Base-by-base conservation (phyloP, 2,888 invertebrate species). In the Bugula neritina region DNA sequence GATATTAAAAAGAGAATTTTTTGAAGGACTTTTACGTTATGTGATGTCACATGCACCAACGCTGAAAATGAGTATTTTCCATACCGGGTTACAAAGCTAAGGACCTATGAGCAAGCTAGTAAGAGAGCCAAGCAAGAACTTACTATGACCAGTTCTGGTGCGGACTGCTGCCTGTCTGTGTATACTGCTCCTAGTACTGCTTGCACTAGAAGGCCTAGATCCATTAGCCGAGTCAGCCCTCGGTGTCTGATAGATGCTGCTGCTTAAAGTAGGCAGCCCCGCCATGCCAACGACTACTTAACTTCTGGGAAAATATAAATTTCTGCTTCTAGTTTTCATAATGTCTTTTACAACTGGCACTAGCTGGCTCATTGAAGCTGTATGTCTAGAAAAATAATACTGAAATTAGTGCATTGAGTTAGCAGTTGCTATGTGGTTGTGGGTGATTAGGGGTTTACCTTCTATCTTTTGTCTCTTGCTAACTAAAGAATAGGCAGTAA, bases 341-440 rank as follows among this genome's bases (percentile, higher is more conserved):
- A 17, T 43, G 43, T 43, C 43, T 43, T 43, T 43, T 43, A 43
- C 43, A 43, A 5, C 17, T 10, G 17, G 43, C 43, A 43, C 43
- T 10, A 5, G 17, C 43, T 43, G 5, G 43, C 17, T 43, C 43
- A 5, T 43, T 43, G 43, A 10, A 5, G 5, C 43, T 10, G 43
- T 17, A 43, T 43, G 17, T 43, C 5, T 10, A 5, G 17, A 10
- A 17, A 17, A 43, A 17, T 43, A 43, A 43, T 43, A 43, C 10
- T 43, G 17, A 43, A 43, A 43, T 43, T 43, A 43, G 43, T 43
- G 43, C 5, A 10, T 10, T 17, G 17, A 43, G 43, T 43, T 10
- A 10, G 31, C 63, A 63, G 63, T 63, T 63, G 63, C 63, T 63
- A 63, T 63, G 63, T 31, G 27, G 63, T 25, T 13, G 29, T 21